These are phyloP conservation scores for Gracilinanus agilis DNA, from an alignment of 2,113 vertebrate species.

Conservation along the genomic window DNA sequence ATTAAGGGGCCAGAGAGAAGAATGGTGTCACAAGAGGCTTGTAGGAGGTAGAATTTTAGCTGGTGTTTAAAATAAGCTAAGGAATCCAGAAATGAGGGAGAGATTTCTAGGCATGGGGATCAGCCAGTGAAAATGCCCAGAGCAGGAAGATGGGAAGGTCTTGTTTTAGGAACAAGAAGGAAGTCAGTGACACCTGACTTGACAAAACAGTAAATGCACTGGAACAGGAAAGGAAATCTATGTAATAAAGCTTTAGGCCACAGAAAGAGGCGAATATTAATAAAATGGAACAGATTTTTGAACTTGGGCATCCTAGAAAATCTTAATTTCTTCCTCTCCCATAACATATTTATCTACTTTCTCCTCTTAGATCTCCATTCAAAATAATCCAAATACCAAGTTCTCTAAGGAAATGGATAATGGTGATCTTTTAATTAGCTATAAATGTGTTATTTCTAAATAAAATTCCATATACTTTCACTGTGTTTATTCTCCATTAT, in stretches of 20 bases:
- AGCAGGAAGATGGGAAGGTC: background rate
- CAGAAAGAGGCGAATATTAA: background rate
- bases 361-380: background rate
- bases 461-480: background rate
- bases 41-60: background rate
- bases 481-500: constrained; percentile 51
- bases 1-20: background rate
- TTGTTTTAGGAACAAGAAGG: background rate
- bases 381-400: background rate
- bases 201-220: background rate
- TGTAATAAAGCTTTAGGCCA: background rate
- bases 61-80: background rate
- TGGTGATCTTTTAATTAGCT: background rate
- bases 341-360: background rate
- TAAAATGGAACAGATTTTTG: background rate
- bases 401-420: background rate
- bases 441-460: background rate
- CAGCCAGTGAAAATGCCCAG: background rate
- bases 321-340: background rate
- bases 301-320: constrained; percentile 22
- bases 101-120: background rate
- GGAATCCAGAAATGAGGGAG: background rate
- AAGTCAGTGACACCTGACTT: background rate
- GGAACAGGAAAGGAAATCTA: background rate
- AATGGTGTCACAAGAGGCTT: background rate